phyloP scores from a whole-genome alignment of 2,797 vertebrate genomes.

The Eutrigla gurnardus region DNA sequence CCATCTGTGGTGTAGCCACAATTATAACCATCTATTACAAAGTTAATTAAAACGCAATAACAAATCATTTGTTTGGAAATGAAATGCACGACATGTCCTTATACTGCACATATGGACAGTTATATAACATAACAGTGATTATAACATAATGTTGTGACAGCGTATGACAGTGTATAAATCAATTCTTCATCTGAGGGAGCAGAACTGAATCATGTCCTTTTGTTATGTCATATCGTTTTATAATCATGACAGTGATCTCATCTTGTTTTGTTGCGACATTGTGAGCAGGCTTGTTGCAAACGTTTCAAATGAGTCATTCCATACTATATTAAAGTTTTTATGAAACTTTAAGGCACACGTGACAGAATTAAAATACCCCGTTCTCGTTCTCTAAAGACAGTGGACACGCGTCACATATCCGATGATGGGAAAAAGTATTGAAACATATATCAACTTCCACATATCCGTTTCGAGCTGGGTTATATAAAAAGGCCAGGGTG shows the following conservation, averaged over 20 bases:
- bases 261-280: not conserved
- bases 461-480: conserved; percentile 9
- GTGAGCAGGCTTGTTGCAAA: not conserved
- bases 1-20: not conserved
- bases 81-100: too few species aligned
- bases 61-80: not conserved
- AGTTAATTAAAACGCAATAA: not conserved
- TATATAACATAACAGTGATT: too few species aligned
- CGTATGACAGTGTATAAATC: not conserved
- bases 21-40: not conserved
- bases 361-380: not conserved
- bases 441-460: not conserved
- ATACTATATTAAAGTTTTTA: not conserved
- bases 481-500: conserved; percentile 10
- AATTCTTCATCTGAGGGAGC: not conserved
- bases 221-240: not conserved
- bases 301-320: conserved; percentile 1
- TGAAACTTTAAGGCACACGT: not conserved
- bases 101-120: not conserved
- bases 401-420: not conserved
- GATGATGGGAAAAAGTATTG: not conserved
- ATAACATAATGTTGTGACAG: not conserved
- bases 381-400: not conserved
- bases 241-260: not conserved
- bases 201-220: not conserved